Evolutionary conservation across 1,140 invertebrate species (phyloP).

Genomic region (Fopius arisanus): DNA sequence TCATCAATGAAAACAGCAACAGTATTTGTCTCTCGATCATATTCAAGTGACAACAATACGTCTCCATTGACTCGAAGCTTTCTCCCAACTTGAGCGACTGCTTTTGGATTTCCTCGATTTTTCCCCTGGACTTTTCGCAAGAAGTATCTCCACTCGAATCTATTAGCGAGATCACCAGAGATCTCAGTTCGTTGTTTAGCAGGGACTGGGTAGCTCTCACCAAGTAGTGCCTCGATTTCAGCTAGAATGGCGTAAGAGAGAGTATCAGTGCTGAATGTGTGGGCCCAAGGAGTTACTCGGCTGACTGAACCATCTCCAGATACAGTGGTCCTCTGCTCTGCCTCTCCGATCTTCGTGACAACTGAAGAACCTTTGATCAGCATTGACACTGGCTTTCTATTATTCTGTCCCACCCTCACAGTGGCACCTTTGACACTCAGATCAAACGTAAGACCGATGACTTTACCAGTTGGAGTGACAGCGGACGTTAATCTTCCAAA

Average conservation of each 20-base stretch:
- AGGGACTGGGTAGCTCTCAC: conserved; percentile 89
- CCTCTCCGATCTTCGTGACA: conserved; percentile 79
- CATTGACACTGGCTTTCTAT: conserved; percentile 81
- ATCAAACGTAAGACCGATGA: conserved; percentile 86
- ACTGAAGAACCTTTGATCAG: conserved; percentile 88
- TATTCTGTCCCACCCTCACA: conserved; percentile 84
- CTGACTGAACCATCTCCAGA: conserved; percentile 84
- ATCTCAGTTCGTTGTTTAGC: conserved; percentile 89
- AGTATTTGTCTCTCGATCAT: conserved; percentile 87
- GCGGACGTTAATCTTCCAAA: conserved; percentile 90
- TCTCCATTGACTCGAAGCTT: conserved; percentile 90
- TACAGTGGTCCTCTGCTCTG: conserved; percentile 80
- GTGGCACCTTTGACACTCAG: conserved; percentile 87
- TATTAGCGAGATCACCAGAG: conserved; percentile 87
- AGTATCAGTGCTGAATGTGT: conserved; percentile 84
- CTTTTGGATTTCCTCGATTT: conserved; percentile 71
- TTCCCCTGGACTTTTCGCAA: conserved; percentile 73
- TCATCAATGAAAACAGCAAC: conserved; percentile 92
- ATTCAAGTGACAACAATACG: conserved; percentile 89
- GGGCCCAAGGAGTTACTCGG: conserved; percentile 81
- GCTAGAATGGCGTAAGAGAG: conserved; percentile 84
- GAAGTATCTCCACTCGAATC: conserved; percentile 95
- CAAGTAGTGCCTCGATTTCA: conserved; percentile 83
- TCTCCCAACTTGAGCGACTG: conserved; percentile 81
- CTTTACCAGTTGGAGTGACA: conserved; percentile 90